Evolutionary conservation across 2,113 vertebrate genomes (phyloP).

Genomic region (Daphoenositta chrysoptera): DNA sequence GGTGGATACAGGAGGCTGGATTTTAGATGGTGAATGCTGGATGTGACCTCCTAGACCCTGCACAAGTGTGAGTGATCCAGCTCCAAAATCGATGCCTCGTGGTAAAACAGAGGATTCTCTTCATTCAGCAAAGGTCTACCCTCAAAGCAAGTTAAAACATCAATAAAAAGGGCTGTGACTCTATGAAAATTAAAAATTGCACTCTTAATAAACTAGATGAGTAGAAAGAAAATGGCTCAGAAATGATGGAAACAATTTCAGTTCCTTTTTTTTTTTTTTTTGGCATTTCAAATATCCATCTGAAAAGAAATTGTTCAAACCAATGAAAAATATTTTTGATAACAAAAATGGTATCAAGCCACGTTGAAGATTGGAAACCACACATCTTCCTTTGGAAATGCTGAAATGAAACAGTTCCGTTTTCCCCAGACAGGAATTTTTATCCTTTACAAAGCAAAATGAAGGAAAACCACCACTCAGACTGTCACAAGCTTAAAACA

Average conservation of each 20-base stretch:
- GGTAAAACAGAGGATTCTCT: not conserved
- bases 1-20: not conserved
- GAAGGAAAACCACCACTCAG: not conserved
- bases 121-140: not conserved
- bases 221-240: not conserved
- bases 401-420: not conserved
- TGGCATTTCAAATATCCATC: not conserved
- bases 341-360: not conserved
- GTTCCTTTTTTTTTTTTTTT: not conserved
- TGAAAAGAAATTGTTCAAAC: not conserved
- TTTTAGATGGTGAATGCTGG: not conserved
- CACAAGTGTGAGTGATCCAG: not conserved
- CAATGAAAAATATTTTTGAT: not conserved
- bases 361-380: not conserved
- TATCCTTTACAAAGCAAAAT: not conserved
- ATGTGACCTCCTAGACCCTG: not conserved
- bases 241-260: not conserved
- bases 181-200: not conserved
- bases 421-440: not conserved
- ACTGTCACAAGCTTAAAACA: not conserved
- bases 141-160: not conserved
- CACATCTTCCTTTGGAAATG: not conserved
- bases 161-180: not conserved
- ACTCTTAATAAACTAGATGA: not conserved
- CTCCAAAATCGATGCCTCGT: not conserved